Conservation (phyloP, 37 sponge, comb jelly and placozoan species). For the Halichondria panicea region DNA sequence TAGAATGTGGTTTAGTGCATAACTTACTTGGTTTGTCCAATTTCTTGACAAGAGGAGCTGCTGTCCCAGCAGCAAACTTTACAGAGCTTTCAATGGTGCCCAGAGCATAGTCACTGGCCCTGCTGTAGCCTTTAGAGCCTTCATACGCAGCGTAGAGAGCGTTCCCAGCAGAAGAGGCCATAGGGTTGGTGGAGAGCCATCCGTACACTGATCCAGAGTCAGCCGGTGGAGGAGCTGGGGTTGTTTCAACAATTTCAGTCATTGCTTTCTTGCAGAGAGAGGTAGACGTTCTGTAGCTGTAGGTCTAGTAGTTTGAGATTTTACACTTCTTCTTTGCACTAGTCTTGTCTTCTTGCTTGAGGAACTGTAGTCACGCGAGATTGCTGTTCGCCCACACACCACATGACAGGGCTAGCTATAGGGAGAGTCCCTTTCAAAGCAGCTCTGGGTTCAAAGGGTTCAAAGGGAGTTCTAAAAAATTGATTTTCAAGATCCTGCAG, state of each 20-base stretch:
- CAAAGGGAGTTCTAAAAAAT: too few species aligned
- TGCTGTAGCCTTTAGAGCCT: slow-evolving; percentile 46
- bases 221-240: not conserved
- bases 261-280: too few species aligned
- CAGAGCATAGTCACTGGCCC: slow-evolving; percentile 48
- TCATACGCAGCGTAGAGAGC: slow-evolving; percentile 49
- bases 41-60: slow-evolving; percentile 58
- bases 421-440: too few species aligned
- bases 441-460: too few species aligned
- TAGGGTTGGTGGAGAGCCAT: slow-evolving; percentile 52
- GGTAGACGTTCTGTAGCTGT: too few species aligned
- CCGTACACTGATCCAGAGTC: slow-evolving; percentile 41
- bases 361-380: too few species aligned
- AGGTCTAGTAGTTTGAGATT: too few species aligned
- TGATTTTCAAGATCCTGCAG: too few species aligned
- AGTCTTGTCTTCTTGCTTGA: too few species aligned
- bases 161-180: slow-evolving; percentile 44
- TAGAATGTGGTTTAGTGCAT: not conserved
- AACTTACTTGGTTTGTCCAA: slow-evolving; percentile 51
- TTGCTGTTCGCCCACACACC: too few species aligned
- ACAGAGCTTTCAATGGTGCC: slow-evolving; percentile 53
- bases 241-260: not conserved
- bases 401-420: too few species aligned
- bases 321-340: too few species aligned
- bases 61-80: slow-evolving; percentile 42